These are phyloP conservation scores for Neuroterus valhalla DNA, from an alignment of 1,140 invertebrate genomes.

Conservation along the genomic window DNA sequence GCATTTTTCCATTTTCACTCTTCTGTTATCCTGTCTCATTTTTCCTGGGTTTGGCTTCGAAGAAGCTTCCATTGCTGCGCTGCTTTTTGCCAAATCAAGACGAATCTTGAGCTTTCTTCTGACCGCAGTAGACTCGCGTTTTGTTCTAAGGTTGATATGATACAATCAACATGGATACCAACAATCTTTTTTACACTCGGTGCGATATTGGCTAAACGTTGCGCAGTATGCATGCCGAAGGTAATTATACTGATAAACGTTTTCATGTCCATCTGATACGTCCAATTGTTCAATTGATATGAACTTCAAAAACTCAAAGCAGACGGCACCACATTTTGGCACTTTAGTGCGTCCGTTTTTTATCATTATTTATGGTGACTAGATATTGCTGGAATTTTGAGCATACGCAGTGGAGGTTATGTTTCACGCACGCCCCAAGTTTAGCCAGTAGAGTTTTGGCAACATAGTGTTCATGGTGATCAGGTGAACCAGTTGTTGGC, in stretches of 20 bases:
- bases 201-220: slow-evolving; percentile 70
- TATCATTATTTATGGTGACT: no score
- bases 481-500: no score
- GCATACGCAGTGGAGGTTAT: no score
- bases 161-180: slow-evolving; percentile 25
- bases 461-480: no score
- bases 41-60: slow-evolving; percentile 70
- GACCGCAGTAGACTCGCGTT: slow-evolving; percentile 53
- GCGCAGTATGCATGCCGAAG: slow-evolving; percentile 68
- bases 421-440: no score
- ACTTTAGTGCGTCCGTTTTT: no score
- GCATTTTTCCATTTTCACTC: slow-evolving; percentile 42
- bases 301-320: no score
- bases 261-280: neutral
- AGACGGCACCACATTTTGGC: no score
- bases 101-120: slow-evolving; percentile 61
- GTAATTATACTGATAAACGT: slow-evolving; percentile 54
- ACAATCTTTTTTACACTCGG: neutral
- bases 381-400: no score
- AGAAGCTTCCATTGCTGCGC: slow-evolving; percentile 73
- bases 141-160: slow-evolving; percentile 49
- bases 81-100: slow-evolving; percentile 72
- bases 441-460: no score
- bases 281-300: no score
- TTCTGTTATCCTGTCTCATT: slow-evolving; percentile 66